Percentiles rank a stretch among this genome's conserved stretches.
phyloP scores from a whole-genome alignment of 1,140 invertebrate species.

The Heterodera carotae region DNA sequence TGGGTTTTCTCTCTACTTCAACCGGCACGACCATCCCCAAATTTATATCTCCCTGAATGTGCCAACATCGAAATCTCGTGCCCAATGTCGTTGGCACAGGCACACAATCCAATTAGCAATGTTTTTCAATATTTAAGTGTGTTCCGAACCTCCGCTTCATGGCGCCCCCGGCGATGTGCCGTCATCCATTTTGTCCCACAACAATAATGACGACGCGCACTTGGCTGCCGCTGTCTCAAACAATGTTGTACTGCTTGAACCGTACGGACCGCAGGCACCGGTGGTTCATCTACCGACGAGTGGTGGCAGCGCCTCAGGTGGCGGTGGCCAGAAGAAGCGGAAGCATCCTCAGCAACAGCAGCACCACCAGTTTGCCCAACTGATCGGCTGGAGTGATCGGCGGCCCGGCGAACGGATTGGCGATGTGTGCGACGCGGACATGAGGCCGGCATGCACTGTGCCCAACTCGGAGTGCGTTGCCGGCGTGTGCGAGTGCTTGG shows the following conservation, averaged over 20 bases:
- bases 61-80: too few relatives aligned
- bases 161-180: background rate
- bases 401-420: slow-evolving; percentile 29
- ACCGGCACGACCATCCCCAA: too few relatives aligned
- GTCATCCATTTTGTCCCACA: background rate
- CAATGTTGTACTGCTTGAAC: background rate
- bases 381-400: slow-evolving; percentile 14
- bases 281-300: too few relatives aligned
- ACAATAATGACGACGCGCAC: too few relatives aligned
- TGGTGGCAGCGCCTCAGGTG: too few relatives aligned
- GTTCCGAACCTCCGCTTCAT: background rate
- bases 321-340: too few relatives aligned
- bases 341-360: background rate
- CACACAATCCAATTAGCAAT: background rate
- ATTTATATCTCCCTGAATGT: too few relatives aligned
- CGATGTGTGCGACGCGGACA: slow-evolving; percentile 12
- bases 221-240: background rate
- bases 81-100: too few relatives aligned
- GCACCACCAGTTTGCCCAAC: slow-evolving; percentile 12
- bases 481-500: slow-evolving; percentile 40
- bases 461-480: slow-evolving; percentile 36
- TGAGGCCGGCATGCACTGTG: slow-evolving; percentile 30
- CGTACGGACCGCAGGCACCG: background rate
- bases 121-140: background rate
- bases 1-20: too few relatives aligned